Evolutionary conservation across 2,113 vertebrate species (phyloP).

Genomic region (Aviceda subcristata): DNA sequence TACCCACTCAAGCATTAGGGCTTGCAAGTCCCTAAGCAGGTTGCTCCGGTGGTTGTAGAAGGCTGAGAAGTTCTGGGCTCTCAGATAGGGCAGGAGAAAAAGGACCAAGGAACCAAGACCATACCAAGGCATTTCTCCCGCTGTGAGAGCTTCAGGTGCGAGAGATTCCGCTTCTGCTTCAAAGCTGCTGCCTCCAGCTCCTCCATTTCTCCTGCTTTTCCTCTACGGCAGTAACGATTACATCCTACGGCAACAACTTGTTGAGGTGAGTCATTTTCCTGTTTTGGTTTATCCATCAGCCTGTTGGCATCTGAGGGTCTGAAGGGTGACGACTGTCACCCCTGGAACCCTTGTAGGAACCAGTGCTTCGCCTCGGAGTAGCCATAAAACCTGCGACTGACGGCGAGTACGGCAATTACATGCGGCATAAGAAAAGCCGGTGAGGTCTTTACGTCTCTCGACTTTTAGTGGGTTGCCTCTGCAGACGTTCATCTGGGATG

Average conservation of each 20-base stretch:
- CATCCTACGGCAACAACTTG: fast-evolving
- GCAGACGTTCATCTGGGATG: not conserved
- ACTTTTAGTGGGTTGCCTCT: not conserved
- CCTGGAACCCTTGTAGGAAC: not conserved
- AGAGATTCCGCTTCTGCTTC: not conserved
- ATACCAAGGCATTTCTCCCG: not conserved
- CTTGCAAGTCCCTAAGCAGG: not conserved
- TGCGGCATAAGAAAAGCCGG: not conserved
- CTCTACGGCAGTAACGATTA: not conserved
- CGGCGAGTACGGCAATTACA: not conserved
- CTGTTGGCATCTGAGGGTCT: not conserved
- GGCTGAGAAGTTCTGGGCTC: not conserved
- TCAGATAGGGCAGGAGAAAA: not conserved
- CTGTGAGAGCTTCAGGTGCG: not conserved
- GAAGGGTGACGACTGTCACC: not conserved
- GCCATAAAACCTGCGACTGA: not conserved
- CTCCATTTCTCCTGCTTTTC: not conserved
- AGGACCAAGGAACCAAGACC: not conserved
- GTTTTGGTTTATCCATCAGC: not conserved
- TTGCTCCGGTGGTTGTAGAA: not conserved
- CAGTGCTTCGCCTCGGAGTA: not conserved
- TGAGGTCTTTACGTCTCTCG: not conserved
- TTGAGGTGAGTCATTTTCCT: not conserved
- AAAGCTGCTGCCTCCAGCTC: not conserved
- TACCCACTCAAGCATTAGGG: fast-evolving